A percentile compares a stretch with the other conserved stretches of the same genome.
Conservation (phyloP, 2,113 vertebrate species). For the Gobio gobio region DNA sequence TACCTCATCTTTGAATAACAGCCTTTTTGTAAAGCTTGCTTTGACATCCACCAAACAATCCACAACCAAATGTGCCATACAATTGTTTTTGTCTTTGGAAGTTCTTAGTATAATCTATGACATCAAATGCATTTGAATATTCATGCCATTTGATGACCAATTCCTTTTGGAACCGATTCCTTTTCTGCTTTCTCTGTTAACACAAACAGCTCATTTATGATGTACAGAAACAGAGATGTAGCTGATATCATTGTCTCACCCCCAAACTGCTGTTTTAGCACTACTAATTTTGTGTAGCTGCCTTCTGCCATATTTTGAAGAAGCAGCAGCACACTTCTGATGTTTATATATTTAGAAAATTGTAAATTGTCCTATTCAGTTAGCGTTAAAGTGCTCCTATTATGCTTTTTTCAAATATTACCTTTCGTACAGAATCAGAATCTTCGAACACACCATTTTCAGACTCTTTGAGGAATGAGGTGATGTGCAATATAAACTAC, state of each 20-base stretch:
- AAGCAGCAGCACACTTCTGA: background rate
- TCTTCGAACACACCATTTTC: too few species aligned
- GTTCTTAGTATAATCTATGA: background rate
- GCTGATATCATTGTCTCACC: background rate
- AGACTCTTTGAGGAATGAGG: too few species aligned
- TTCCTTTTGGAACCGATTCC: background rate
- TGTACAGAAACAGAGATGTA: too few species aligned
- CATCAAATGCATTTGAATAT: background rate
- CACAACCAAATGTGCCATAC: background rate
- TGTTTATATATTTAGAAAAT: background rate
- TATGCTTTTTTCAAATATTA: too few species aligned
- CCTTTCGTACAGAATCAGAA: too few species aligned
- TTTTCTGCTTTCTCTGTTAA: background rate
- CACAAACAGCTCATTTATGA: too few species aligned
- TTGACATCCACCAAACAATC: background rate
- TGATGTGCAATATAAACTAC: too few species aligned
- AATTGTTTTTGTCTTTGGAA: background rate
- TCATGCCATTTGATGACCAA: background rate
- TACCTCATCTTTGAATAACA: background rate
- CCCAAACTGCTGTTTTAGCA: background rate
- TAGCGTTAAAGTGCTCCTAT: too few species aligned
- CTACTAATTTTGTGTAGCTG: slow-evolving; percentile 4
- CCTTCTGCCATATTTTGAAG: slow-evolving; percentile 23
- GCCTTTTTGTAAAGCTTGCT: background rate
- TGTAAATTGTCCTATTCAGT: background rate